Base-by-base conservation (phyloP, 2,888 invertebrate species). In the Eupithecia centaureata region DNA sequence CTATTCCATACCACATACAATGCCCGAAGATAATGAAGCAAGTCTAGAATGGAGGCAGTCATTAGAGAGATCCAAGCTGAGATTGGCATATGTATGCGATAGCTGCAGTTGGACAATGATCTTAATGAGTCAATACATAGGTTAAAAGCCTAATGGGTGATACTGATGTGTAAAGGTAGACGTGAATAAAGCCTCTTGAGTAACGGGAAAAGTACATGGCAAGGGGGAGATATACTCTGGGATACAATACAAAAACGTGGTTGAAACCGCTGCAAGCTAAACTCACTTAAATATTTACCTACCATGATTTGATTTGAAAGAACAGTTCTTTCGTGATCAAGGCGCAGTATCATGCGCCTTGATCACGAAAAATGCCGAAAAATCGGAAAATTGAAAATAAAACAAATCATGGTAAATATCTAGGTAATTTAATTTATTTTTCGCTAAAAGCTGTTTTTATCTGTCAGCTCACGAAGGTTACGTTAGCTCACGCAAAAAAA, bases 51-150 rank as follows among this genome's bases (percentile, higher is more conserved):
- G 68, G 74, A 76, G 74, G 70, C 73, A 73, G 77, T 79, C 77
- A 83, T 86, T 86, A 86, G 79, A 61, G 73, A 80, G 79, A 83
- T 80, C 74, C 70, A 64, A 58, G 66, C 62, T 74, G 67, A 74
- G 79, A 79, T 78, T 74, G 76, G 70, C 74, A 73, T 28, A 56
- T 30, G 56, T 56, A 56, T 56, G 56, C 56, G 56, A 30, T 30
- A 18, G 56, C 18, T 56, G 27, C 27, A 56, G 27, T n/a, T 28
- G 27, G 30, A 56, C 56, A 30, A 56, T 56, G 30, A 56, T 56
- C 56, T 56, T 56, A 56, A 56, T 56, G 56, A 56, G 56, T 56
- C 56, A 56, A 56, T 56, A 30, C 28, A n/a, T 30, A 56, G 27
- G 30, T 56, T 27, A 15, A 27, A 15, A 15, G 27, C 15, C 52